These are phyloP conservation scores for Actenoides hombroni DNA, from an alignment of 2,113 vertebrate species.

Conservation along the genomic window DNA sequence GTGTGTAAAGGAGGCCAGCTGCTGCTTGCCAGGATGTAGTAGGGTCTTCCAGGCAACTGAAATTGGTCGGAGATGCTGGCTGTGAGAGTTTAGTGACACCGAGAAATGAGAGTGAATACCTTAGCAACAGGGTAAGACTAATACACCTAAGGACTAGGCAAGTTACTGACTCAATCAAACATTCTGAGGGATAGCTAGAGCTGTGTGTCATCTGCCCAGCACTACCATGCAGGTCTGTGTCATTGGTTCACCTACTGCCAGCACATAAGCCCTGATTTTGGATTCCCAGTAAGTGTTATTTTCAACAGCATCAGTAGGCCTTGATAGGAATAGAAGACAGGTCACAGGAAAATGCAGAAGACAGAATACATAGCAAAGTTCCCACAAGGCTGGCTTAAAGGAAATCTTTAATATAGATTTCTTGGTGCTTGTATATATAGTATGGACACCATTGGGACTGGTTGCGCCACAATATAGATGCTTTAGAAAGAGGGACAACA, in stretches of 20 bases:
- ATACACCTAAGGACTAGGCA: neutral
- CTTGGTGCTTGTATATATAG: neutral
- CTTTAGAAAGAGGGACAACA: neutral
- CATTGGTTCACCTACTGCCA: neutral
- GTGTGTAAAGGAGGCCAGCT: neutral
- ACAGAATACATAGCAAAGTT: neutral
- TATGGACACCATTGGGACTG: rapidly evolving
- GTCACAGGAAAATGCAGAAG: neutral
- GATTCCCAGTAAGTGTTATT: neutral
- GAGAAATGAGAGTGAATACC: neutral
- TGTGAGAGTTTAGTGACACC: neutral
- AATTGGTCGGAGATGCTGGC: neutral
- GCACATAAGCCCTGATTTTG: neutral
- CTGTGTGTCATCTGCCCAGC: neutral
- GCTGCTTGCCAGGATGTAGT: neutral
- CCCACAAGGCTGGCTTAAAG: neutral
- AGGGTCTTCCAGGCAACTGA: constrained; percentile 14
- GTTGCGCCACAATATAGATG: neutral
- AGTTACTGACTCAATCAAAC: neutral
- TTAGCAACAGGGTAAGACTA: constrained; percentile 7
- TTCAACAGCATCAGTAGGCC: neutral
- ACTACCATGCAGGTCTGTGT: rapidly evolving
- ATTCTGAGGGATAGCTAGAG: neutral
- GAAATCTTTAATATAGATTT: neutral
- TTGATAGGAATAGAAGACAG: neutral